Evolutionary conservation across 37 sponge, comb jelly and placozoan species (phyloP), one percentile per base, ranked within the genome.

Genomic region (Haliclona indistincta): DNA sequence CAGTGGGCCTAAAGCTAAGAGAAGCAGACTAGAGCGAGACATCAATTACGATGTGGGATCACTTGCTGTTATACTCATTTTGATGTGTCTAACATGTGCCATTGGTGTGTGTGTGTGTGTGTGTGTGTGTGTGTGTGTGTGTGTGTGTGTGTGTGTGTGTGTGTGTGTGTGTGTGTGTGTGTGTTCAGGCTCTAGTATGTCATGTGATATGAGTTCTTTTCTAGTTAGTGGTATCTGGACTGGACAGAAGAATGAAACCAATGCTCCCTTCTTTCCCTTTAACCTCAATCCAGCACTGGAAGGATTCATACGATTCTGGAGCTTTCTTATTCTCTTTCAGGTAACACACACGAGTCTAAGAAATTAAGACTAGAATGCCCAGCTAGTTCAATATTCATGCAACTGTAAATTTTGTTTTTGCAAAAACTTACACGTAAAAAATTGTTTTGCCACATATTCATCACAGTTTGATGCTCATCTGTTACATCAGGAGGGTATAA

Each of bases 21-120:
- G 87, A 3, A 94, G 95, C 79, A 94, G 89, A 40, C 64, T 94
- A 62, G 95, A 94, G 78, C 64, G 82, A 36, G 77, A 38, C 65
- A 89, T 94, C 67, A 94, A 94, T 55, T 41, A 38, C 7, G 87
- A 86, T 6, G 67, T 94, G 13, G 30, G 89, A 3, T 68, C 72
- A n/a, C 70, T 66, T 36, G 43, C 82, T 23, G 70, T 42, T 15
- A 76, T 89, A 38, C 78, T 94, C 6, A 20, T 83, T 0, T 38
- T 80, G 2, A 75, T 94, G 38, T 89, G 85, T 60, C 11, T 83
- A 41, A 49, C 71, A 22, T 87, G 90, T 74, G 87, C 85, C 20
- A 80, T 94, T 37, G 84, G 95, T 74, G 35, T 55, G 67, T 81
- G 60, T 20, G 15, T 75, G 54, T 67, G 74, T 40, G 37, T 68